phyloP scores from a whole-genome alignment of 2,113 vertebrate genomes.

The Lepidothrix coronata region DNA sequence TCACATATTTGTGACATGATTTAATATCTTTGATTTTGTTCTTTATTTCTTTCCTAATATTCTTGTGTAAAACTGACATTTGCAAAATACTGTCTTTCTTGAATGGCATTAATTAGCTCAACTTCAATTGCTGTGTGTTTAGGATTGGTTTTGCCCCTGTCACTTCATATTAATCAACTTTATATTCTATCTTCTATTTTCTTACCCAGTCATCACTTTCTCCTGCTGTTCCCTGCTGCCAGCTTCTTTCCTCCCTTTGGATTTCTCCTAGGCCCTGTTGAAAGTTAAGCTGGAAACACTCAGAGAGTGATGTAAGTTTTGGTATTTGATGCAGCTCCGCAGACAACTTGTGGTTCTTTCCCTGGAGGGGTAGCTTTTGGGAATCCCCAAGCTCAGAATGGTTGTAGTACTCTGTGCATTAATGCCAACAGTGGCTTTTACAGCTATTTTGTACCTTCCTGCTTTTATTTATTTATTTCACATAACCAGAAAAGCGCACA shows the following conservation, averaged over 20 bases:
- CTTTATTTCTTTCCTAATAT: not conserved
- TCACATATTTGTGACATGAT: accelerated
- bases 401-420: not conserved
- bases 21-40: not conserved
- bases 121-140: not conserved
- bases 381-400: not conserved
- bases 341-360: not conserved
- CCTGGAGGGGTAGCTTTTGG: not conserved
- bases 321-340: not conserved
- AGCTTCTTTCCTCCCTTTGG: not conserved
- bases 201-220: not conserved
- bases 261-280: not conserved
- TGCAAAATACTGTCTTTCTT: not conserved
- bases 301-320: not conserved
- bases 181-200: not conserved
- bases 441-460: not conserved
- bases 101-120: not conserved
- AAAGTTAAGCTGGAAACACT: not conserved
- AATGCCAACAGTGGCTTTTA: not conserved
- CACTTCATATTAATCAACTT: not conserved
- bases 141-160: not conserved
- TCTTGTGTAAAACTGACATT: not conserved
- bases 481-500: not conserved
- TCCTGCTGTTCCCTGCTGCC: not conserved
- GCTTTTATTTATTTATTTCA: not conserved